Percentiles rank a stretch among this genome's conserved stretches.
phyloP scores from a whole-genome alignment of 1,140 invertebrate species.

The Brachionus plicatilis region DNA sequence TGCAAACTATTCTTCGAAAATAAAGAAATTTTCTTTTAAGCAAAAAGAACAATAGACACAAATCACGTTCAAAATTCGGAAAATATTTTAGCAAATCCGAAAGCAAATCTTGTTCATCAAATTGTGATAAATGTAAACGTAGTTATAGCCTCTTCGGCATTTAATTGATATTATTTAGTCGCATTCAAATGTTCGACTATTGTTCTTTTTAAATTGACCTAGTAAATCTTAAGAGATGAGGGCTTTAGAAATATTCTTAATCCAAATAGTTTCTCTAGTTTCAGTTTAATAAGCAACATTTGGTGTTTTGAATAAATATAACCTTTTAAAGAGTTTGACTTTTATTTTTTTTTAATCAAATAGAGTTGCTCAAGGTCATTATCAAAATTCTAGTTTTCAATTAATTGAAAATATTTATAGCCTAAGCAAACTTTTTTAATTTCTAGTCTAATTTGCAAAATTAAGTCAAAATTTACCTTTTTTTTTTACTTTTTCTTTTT shows the following conservation, averaged over 20 bases:
- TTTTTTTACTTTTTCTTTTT: too few species aligned
- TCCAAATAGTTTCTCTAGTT: background rate
- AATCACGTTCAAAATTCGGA: background rate
- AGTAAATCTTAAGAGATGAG: background rate
- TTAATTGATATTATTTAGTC: background rate
- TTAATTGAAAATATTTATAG: background rate
- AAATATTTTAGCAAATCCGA: background rate
- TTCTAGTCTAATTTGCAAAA: background rate
- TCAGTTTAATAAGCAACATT: background rate
- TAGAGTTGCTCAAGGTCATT: background rate
- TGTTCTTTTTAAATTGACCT: background rate
- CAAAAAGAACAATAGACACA: background rate
- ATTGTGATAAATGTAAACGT: background rate
- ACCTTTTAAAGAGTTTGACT: background rate
- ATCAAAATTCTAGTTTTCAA: background rate
- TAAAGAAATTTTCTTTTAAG: background rate
- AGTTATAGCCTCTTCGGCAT: background rate
- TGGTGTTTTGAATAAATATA: background rate
- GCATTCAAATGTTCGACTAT: background rate
- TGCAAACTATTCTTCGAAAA: background rate
- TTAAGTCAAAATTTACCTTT: background rate
- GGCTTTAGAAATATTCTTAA: background rate
- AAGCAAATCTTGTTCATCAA: background rate
- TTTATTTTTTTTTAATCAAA: background rate
- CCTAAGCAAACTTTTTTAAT: background rate